Percentiles rank a stretch among this genome's conserved stretches.
These are phyloP conservation scores for Ips typographus DNA, from an alignment of 1,140 invertebrate genomes.

Conservation along the genomic window DNA sequence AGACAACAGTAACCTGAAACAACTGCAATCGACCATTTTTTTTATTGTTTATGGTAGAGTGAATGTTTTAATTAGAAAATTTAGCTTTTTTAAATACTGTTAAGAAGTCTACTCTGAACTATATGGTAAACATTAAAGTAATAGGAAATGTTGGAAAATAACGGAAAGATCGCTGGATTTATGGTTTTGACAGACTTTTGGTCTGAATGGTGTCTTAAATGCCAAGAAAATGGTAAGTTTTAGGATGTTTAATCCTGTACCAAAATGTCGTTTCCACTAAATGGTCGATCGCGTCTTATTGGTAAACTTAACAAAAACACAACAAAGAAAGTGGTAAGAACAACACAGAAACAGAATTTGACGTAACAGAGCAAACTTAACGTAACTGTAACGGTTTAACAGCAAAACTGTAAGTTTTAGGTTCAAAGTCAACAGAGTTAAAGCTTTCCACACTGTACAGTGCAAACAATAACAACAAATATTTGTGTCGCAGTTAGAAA, in stretches of 20 bases:
- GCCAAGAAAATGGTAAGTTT: not conserved
- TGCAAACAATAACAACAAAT: too few species aligned
- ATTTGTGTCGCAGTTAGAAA: too few species aligned
- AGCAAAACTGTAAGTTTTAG: too few species aligned
- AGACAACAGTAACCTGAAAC: not conserved
- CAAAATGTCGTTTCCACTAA: not conserved
- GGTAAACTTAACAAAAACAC: conserved; percentile 12
- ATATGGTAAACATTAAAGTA: not conserved
- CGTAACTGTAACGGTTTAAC: not conserved
- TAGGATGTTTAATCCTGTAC: not conserved
- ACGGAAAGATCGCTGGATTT: not conserved
- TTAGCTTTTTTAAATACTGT: not conserved
- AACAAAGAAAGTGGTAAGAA: conserved; percentile 3
- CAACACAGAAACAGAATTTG: not conserved
- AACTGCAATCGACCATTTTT: not conserved
- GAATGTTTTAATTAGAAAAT: not conserved
- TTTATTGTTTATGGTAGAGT: not conserved
- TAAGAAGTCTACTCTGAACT: too few species aligned
- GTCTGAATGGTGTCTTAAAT: not conserved
- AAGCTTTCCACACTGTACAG: too few species aligned
- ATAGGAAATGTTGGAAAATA: not conserved
- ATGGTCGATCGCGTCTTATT: not conserved
- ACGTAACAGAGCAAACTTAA: not conserved
- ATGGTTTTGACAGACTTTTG: not conserved
- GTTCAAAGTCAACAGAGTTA: too few species aligned